A percentile compares a stretch with the other conserved stretches of the same genome.
Conservation (phyloP, 2,113 vertebrate genomes). For the Coturnix japonica region DNA sequence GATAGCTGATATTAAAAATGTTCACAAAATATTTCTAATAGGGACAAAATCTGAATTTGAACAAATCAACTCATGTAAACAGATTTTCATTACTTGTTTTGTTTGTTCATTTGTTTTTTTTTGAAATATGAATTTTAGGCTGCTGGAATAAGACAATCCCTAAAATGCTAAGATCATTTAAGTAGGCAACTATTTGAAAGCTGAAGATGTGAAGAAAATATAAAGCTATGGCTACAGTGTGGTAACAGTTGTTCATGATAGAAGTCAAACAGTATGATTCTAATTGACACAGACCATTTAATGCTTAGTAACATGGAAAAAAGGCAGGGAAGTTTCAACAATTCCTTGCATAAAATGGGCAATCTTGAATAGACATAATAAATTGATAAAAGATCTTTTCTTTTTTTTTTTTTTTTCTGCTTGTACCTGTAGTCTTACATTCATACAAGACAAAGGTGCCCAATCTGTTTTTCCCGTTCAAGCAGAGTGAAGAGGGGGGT, state of each 20-base stretch:
- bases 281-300: not conserved
- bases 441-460: not conserved
- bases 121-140: not conserved
- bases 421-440: not conserved
- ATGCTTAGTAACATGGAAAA: not conserved
- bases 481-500: not conserved
- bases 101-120: not conserved
- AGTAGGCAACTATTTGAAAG: not conserved
- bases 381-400: not conserved
- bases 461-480: not conserved
- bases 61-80: not conserved
- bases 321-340: not conserved
- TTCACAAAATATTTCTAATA: not conserved
- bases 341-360: not conserved
- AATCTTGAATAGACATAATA: not conserved
- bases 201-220: not conserved
- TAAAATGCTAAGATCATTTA: not conserved
- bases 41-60: not conserved
- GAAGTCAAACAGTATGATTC: not conserved
- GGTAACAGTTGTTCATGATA: not conserved
- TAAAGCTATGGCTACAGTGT: not conserved
- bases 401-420: not conserved
- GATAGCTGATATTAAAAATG: rapidly evolving
- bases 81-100: not conserved
- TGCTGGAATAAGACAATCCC: not conserved